Base-by-base conservation (phyloP, 30 jellyfish, hydroid and myxozoan genomes). In the Mastigias papua region DNA sequence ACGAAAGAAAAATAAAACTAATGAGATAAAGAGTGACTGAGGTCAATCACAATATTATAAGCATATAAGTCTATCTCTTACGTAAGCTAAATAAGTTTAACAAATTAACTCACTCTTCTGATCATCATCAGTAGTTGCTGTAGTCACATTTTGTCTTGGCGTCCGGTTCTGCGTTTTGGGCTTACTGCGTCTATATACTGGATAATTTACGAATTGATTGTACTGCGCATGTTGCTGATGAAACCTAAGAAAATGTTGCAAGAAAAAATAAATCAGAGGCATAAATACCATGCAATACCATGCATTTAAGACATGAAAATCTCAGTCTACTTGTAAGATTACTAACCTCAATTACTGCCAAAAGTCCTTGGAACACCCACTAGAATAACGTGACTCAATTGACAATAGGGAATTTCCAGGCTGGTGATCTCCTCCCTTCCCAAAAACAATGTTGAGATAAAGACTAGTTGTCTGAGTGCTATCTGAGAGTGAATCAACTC, bases 101-200 rank as follows among this genome's bases (percentile, higher is more conserved):
- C 33, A 15, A 20, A 20, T 65, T 1, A 8, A 37, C 95, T 86
- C 46, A 86, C 95, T 86, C 37, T 86, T 87, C 35, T 77, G 65
- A 33, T 87, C 91, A 29, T 87, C 90, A 63, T 87, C 91, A 16
- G 76, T 29, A 17, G 87, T 26, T 25, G 90, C 50, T n/a, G 87
- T 61, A 22, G 31, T 27, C 46, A 70, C 50, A 9, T 82, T 42
- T 26, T 82, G 92, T 19, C 79, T 65, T 65, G 91, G 83, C 68
- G 81, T 15, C n/a, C 94, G 74, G 63, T 30, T 57, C 69, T 76
- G 90, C 65, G 27, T 54, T 64, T 82, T 32, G 63, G 86, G 92
- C 32, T 83, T 83, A n/a, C 92, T 80, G 32, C 92, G 92, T 22
- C 42, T 83, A 66, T 83, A 83, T 34, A 62, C 71, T 20, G 72